Evolutionary conservation across 37 sponge, comb jelly and placozoan species (phyloP), one percentile per base, ranked within the genome.

Genomic region (Cladorhizidae sp.): DNA sequence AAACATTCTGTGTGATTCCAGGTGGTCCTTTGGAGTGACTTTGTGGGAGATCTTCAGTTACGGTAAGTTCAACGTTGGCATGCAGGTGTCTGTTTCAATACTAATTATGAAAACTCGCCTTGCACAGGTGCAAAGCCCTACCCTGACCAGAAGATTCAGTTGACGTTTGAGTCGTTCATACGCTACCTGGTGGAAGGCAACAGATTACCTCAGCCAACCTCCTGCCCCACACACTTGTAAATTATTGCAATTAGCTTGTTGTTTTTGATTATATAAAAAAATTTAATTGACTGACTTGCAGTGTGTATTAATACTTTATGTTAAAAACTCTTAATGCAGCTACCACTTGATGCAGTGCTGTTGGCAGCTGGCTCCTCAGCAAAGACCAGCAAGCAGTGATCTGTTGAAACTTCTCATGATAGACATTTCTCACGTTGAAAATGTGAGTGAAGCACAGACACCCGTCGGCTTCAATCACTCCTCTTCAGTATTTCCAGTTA

Each of bases 41-140:
- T 65, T 92, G 22, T 92, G 93, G 93, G 93, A 92, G 39, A 80
- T 92, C 9, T 69, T 84, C 70, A 68, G 82, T 32, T 92, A 92
- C 81, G 93, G 93, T 80, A 67, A 63, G 84, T 73, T 42, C 43
- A 40, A 51, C 35, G 57, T 40, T 5, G 59, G 2, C 21, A 43
- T 6, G 33, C 11, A 40, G 26, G 15, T 6, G 72, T 45, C 43
- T 23, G 18, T 7, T 41, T 32, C 81, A 68, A 56, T 70, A 41
- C 42, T 71, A 0, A 21, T 38, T 17, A 7, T 40, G 62, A 25
- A 5, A 36, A 21, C 59, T 61, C 5, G 36, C 7, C 20, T 35
- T 40, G 29, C 52, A 1, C 58, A 87, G 87, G 81, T n/a, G 52
- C 72, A n/a, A 25, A 25, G 28, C 92, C 87, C 8, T 91, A 76